These are phyloP conservation scores for Chelonoidis abingdonii DNA, from an alignment of 2,113 vertebrate species.

Conservation along the genomic window DNA sequence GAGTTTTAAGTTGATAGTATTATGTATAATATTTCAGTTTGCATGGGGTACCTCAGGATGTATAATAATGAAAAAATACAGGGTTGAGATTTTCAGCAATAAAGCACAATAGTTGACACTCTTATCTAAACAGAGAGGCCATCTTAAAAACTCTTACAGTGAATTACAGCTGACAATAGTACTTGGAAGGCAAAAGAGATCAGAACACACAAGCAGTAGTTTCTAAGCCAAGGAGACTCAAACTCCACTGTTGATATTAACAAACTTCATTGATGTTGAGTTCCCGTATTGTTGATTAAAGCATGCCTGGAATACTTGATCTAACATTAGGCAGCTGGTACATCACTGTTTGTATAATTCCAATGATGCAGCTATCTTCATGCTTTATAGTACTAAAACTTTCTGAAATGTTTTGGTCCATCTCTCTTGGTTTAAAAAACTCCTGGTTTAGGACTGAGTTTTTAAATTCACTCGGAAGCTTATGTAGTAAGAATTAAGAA, in stretches of 20 bases:
- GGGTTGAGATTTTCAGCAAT: not conserved
- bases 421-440: constrained; percentile 29
- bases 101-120: not conserved
- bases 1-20: not conserved
- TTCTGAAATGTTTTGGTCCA: not conserved
- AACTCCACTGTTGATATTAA: not conserved
- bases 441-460: constrained; percentile 15
- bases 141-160: not conserved
- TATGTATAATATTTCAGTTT: not conserved
- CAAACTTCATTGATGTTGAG: not conserved
- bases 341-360: not conserved
- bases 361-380: not conserved
- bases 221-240: not conserved
- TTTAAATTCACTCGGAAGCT: constrained; percentile 5
- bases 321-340: not conserved
- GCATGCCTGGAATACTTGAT: not conserved
- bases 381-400: not conserved
- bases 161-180: not conserved
- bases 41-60: rapidly evolving
- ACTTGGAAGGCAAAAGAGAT: not conserved
- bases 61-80: not conserved
- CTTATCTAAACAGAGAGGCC: rapidly evolving
- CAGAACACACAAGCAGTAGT: not conserved
- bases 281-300: not conserved
- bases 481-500: constrained; percentile 28